Evolutionary conservation across 2,797 vertebrate genomes (phyloP), one percentile per base, ranked within the genome.

Genomic region (Hydrophis major): DNA sequence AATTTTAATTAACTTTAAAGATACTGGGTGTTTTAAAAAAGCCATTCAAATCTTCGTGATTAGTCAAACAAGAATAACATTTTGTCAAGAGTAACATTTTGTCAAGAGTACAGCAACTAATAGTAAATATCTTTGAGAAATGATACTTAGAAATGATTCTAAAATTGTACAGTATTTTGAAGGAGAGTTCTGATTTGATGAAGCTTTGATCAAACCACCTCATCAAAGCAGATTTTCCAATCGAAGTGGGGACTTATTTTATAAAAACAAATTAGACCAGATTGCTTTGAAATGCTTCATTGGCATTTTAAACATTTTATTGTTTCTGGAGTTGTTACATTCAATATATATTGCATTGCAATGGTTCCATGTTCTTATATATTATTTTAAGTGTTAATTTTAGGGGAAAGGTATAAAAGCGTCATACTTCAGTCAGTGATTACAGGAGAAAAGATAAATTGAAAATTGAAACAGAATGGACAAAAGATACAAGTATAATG

Each of bases 1-100:
- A 20, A 92, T 92, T 92, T 89, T 1, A 28, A 94, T 94, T 95
- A 91, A 89, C 18, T 22, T 93, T 74, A 27, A 37, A 60, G 2
- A 63, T 88, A n/a, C 32, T 66, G n/a, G 53, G 12, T 16, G 3
- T 59, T 86, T 91, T 6, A 63, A 59, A 69, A 53, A 56, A 86
- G n/a, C 18, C 27, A 63, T n/a, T 47, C 50, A 87, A 8, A 56
- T 87, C 11, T 86, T 90, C 14, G 10, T 90, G n/a, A 69, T 87
- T 93, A 90, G 86, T 63, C n/a, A 90, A 69, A 90, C 18, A 86
- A 90, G 78, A 86, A 89, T 37, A 42, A 63, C 14, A n/a, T 59
- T 50, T 50, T 50, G 7, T 50, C 50, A 50, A 50, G 50, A 50
- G 50, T 50, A 50, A 50, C 50, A 8, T 92, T 59, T 53, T 53